Conservation (phyloP, 2,888 invertebrate species). For the Drosophila eohydei region DNA sequence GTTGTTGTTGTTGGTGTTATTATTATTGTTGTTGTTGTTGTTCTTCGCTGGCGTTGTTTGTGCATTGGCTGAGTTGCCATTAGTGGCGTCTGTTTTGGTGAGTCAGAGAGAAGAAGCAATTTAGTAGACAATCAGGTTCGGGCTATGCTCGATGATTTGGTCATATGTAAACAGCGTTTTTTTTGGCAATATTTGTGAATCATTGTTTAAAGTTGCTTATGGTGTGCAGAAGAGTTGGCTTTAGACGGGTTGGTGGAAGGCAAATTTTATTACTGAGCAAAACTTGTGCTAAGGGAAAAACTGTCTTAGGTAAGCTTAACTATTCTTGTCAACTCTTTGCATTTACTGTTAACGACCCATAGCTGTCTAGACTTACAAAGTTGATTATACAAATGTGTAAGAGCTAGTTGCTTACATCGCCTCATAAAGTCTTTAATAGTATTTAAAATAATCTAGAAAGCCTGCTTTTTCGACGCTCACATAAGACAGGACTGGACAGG, state of each 20-base stretch:
- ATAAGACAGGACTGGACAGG: too few relatives aligned
- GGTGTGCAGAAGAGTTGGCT: neutral
- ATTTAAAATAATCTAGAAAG: too few relatives aligned
- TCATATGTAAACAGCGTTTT: neutral
- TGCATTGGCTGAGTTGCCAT: conserved; percentile 44
- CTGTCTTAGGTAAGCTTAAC: neutral
- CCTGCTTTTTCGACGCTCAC: too few relatives aligned
- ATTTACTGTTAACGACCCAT: neutral
- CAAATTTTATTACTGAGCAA: neutral
- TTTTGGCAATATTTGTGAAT: conserved; percentile 4
- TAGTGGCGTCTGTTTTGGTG: conserved; percentile 43
- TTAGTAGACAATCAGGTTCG: neutral
- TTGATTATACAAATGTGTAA: too few relatives aligned
- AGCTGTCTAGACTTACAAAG: neutral
- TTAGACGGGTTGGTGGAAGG: neutral
- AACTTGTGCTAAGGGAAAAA: neutral
- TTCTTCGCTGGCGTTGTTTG: conserved; percentile 45
- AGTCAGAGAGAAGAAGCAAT: neutral
- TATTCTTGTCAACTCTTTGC: neutral
- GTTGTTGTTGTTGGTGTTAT: conserved; percentile 19
- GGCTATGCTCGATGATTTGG: neutral
- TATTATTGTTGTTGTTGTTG: conserved; percentile 37
- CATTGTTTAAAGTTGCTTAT: neutral
- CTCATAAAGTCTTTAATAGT: too few relatives aligned
- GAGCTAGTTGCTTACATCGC: too few relatives aligned